These are phyloP conservation scores for Aplodontia rufa DNA, from an alignment of 2,113 vertebrate species.

Conservation along the genomic window DNA sequence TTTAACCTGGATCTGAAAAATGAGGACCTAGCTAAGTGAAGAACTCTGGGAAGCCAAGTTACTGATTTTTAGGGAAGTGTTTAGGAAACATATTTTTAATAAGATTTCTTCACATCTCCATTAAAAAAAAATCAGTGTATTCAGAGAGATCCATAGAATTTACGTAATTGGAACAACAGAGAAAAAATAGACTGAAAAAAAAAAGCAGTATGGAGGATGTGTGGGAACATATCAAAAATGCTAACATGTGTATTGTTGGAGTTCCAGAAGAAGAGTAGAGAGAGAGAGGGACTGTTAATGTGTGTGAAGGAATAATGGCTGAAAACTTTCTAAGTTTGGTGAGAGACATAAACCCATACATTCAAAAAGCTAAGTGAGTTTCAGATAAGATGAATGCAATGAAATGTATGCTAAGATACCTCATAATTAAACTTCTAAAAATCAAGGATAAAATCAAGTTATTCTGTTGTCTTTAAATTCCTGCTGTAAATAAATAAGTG, in stretches of 20 bases:
- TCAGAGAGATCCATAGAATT: background rate
- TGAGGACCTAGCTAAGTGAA: background rate
- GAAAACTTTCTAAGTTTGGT: background rate
- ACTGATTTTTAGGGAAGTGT: background rate
- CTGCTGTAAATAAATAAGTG: background rate
- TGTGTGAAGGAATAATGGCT: background rate
- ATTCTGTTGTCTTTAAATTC: background rate
- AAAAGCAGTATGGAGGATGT: background rate
- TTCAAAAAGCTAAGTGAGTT: background rate
- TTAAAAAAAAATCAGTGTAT: background rate
- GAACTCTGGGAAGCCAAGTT: background rate
- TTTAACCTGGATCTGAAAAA: background rate
- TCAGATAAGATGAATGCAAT: background rate
- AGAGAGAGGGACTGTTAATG: background rate
- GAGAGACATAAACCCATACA: background rate
- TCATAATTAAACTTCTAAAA: background rate
- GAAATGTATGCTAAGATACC: background rate
- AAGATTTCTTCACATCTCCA: background rate
- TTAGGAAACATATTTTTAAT: background rate
- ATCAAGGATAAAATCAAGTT: background rate
- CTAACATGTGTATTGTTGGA: background rate
- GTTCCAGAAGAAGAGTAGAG: background rate
- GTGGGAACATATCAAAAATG: background rate
- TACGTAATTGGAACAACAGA: background rate
- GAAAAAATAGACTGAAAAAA: background rate